Conservation (phyloP, 2,113 vertebrate genomes). For the Larimichthys crocea region DNA sequence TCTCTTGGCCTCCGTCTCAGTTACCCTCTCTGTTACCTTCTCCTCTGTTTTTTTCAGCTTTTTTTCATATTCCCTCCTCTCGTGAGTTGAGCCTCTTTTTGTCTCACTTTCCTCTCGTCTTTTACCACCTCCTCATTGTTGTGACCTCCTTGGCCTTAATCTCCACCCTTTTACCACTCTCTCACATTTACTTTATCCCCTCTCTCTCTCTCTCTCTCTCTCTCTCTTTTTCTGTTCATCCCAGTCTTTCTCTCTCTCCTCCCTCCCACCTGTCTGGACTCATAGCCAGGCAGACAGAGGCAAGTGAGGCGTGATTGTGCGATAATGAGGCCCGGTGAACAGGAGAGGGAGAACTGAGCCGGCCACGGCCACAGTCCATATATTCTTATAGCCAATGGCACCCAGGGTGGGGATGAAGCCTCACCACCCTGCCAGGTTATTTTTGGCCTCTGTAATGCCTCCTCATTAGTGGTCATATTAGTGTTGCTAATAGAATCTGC, state of each 20-base stretch:
- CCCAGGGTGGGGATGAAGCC: slow-evolving; percentile 25
- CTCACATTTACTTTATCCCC: not conserved
- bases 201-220: not conserved
- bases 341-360: slow-evolving; percentile 31
- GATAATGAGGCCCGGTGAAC: slow-evolving; percentile 63
- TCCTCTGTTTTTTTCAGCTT: not conserved
- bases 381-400: slow-evolving; percentile 56
- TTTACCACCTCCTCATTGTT: slow-evolving; percentile 4
- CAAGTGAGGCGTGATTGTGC: slow-evolving; percentile 55
- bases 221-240: not conserved
- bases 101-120: not conserved
- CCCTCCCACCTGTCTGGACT: slow-evolving; percentile 65
- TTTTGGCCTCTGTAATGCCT: slow-evolving; percentile 65
- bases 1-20: slow-evolving; percentile 35
- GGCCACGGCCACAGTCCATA: slow-evolving; percentile 46
- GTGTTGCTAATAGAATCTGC: slow-evolving; percentile 60
- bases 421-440: slow-evolving; percentile 53
- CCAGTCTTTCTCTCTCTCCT: slow-evolving; percentile 14
- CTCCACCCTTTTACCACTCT: not conserved
- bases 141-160: not conserved
- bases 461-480: slow-evolving; percentile 70
- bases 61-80: slow-evolving; percentile 1
- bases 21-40: slow-evolving; percentile 48
- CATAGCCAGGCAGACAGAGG: slow-evolving; percentile 49
- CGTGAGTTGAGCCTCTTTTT: not conserved